A percentile compares a stretch with the other conserved stretches of the same genome.
Conservation (phyloP, 2,113 vertebrate species). For the Ranitomeya variabilis region DNA sequence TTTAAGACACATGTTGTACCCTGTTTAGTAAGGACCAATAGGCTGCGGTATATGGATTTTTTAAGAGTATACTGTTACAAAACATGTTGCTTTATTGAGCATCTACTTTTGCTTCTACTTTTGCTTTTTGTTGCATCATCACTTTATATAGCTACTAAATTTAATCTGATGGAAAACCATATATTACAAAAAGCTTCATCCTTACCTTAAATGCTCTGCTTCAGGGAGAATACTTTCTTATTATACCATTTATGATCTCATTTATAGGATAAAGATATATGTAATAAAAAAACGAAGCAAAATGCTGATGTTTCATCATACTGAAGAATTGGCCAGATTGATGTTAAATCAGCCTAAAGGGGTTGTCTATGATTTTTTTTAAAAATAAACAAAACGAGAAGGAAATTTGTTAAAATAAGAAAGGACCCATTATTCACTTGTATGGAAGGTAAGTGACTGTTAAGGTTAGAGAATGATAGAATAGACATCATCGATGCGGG, state of each 20-base stretch:
- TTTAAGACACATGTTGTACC: background rate
- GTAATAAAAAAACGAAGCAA: background rate
- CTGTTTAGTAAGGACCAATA: background rate
- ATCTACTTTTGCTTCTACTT: background rate
- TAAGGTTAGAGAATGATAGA: no score
- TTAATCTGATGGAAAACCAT: background rate
- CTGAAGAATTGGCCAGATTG: background rate
- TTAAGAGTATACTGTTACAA: conserved; percentile 11
- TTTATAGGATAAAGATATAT: background rate
- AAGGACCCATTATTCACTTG: no score
- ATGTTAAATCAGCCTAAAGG: background rate
- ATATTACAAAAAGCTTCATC: background rate
- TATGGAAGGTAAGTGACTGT: no score
- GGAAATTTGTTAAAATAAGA: no score
- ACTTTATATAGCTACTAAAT: background rate
- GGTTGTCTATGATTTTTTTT: no score
- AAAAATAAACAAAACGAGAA: no score
- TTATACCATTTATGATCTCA: background rate
- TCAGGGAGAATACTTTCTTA: background rate
- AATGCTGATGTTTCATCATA: background rate
- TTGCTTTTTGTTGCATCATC: background rate
- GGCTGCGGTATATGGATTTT: background rate
- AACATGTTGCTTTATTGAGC: conserved; percentile 3
- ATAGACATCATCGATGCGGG: no score
- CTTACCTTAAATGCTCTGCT: background rate